Evolutionary conservation across 2,888 invertebrate species (phyloP).

Genomic region (Pollenia labialis): DNA sequence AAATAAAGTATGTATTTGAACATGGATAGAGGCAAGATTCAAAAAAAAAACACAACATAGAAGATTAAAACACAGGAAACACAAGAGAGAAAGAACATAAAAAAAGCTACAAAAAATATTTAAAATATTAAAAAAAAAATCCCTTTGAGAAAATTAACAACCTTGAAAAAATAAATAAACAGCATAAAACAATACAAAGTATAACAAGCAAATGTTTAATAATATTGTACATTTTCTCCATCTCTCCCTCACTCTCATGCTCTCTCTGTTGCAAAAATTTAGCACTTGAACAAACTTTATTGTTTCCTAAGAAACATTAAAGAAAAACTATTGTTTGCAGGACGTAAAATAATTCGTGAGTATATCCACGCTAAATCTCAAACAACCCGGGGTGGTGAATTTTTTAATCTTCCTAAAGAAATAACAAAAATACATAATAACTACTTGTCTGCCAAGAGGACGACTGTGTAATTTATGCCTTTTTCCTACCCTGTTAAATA

Average conservation of each 20-base stretch:
- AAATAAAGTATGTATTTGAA: constrained; percentile 31
- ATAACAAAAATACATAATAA: not conserved
- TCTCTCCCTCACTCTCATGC: not conserved
- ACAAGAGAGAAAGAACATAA: not conserved
- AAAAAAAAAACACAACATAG: not conserved
- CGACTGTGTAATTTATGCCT: not conserved
- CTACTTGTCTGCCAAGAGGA: not conserved
- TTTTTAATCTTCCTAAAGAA: no score
- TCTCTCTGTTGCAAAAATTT: not conserved
- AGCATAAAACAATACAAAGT: not conserved
- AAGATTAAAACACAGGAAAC: constrained; percentile 3
- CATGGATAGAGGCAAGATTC: not conserved
- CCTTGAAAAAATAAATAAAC: constrained; percentile 30
- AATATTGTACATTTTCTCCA: not conserved
- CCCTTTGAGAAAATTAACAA: constrained; percentile 15
- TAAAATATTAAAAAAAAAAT: not conserved
- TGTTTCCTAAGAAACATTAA: constrained; percentile 21
- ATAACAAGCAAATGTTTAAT: constrained; percentile 1
- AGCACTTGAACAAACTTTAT: constrained; percentile 30
- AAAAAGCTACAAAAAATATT: not conserved
- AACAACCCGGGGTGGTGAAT: not conserved
- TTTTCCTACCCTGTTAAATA: no score
- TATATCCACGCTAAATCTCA: not conserved
- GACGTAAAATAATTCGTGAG: not conserved
- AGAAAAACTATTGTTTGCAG: constrained; percentile 5